phyloP scores from a whole-genome alignment of 2,113 vertebrate species.

The Hucho hucho region DNA sequence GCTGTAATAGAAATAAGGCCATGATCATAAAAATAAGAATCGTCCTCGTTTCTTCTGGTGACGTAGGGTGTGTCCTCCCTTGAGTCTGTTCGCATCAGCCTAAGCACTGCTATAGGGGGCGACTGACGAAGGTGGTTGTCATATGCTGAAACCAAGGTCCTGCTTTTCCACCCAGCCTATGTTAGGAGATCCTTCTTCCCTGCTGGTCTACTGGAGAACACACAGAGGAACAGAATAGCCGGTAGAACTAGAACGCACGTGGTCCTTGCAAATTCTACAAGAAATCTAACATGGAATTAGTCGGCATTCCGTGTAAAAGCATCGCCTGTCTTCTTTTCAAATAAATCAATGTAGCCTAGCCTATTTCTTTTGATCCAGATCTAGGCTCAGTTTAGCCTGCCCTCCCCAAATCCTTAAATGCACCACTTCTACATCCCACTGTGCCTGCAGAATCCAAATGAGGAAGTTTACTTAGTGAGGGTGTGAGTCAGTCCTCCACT shows the following conservation, averaged over 20 bases:
- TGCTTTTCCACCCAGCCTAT: conserved; percentile 21
- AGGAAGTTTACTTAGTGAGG: conserved; percentile 28
- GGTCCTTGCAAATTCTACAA: background rate
- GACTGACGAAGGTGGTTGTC: background rate
- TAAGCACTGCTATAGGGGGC: background rate
- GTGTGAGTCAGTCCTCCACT: background rate
- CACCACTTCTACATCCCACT: background rate
- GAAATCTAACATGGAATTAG: background rate
- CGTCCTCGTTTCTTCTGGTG: background rate
- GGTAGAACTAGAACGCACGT: too few relatives aligned
- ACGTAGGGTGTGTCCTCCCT: conserved; percentile 12
- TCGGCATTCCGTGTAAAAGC: too few relatives aligned
- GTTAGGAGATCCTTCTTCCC: conserved; percentile 29
- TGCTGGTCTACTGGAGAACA: conserved; percentile 9
- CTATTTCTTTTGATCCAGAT: too few relatives aligned
- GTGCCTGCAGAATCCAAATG: background rate
- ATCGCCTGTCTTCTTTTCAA: too few relatives aligned
- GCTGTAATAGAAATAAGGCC: too few relatives aligned
- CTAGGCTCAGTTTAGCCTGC: too few relatives aligned
- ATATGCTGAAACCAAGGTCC: background rate
- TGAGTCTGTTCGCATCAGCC: background rate
- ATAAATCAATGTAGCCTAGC: too few relatives aligned
- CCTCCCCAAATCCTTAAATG: too few relatives aligned
- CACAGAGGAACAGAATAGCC: background rate
- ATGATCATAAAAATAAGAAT: too few relatives aligned